Percentiles rank a stretch among this genome's conserved stretches.
Conservation (phyloP, 2,888 invertebrate species). For the Drosophila anomelani region DNA sequence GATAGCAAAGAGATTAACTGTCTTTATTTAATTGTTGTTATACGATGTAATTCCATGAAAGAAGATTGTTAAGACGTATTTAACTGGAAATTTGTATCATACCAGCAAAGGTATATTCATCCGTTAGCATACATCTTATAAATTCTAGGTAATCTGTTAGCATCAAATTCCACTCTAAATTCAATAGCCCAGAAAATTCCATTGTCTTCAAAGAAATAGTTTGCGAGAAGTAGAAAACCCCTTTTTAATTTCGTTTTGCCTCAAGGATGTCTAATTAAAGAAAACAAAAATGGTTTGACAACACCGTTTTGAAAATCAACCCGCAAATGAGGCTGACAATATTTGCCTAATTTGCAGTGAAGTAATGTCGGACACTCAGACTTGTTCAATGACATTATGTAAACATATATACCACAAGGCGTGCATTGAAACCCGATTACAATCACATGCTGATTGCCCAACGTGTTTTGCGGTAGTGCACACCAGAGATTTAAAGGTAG, state of each 20-base stretch:
- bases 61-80: not conserved
- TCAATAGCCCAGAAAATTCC: not conserved
- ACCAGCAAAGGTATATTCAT: not conserved
- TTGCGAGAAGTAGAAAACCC: not conserved
- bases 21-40: no score
- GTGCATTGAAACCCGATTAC: not conserved
- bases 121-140: not conserved
- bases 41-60: not conserved
- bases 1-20: no score
- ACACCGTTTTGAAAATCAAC: no score
- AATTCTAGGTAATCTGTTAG: not conserved
- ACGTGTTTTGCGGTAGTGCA: not conserved
- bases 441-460: conserved; percentile 2
- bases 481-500: not conserved
- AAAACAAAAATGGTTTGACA: no score
- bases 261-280: no score
- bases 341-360: no score
- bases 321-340: no score
- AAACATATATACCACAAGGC: not conserved
- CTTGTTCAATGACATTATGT: not conserved
- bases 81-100: not conserved
- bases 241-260: no score
- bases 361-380: no score
- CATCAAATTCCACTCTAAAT: not conserved
- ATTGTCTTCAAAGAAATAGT: not conserved